Evolutionary conservation across 2,888 invertebrate species (phyloP), one percentile per base, ranked within the genome.

Genomic region (Frankliniella intonsa): DNA sequence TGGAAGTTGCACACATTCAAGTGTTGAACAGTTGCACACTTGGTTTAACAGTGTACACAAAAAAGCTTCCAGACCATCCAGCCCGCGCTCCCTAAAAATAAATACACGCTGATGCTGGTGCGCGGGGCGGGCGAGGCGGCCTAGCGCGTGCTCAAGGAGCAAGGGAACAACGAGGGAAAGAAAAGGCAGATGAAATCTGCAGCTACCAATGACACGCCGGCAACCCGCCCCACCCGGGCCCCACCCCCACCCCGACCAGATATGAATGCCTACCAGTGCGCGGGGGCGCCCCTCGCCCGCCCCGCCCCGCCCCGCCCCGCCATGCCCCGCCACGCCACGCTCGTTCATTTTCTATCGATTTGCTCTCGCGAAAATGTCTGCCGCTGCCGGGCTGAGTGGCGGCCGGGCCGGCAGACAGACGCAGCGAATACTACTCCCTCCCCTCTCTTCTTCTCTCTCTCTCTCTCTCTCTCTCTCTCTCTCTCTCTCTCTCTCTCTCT

Each of bases 261-360:
- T n/a, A 62, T 38, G 38, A 38, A 38, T 38, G 38, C 38, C 38
- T 38, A 38, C 38, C 38, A 38, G 38, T 38, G 38, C 38, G 38
- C 38, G 2, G 38, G 38, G 38, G 38, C 5, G 62, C 62, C 62
- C n/a, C 14, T 17, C 19, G 14, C 19, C 62, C 62, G 62, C 62
- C 55, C 65, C 14, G 65, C n/a, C 65, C 17, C 9, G 69, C 69
- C 22, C 69, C 69, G 22, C 22, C 69, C 69, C n/a, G 69, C n/a
- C 65, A 65, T 19, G 65, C 69, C 69, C 25, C 69, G 22, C 69
- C 69, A 3, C 55, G 14, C 55, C 55, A 14, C 10, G n/a, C 25
- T 76, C 69, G 69, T 76, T 76, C 69, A 76, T 76, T 76, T 76
- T 76, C 69, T 76, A 76, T 76, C 69, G 69, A 76, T 76, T 76